phyloP scores from a whole-genome alignment of 2,888 invertebrate species.

The Odontomyia ornata region DNA sequence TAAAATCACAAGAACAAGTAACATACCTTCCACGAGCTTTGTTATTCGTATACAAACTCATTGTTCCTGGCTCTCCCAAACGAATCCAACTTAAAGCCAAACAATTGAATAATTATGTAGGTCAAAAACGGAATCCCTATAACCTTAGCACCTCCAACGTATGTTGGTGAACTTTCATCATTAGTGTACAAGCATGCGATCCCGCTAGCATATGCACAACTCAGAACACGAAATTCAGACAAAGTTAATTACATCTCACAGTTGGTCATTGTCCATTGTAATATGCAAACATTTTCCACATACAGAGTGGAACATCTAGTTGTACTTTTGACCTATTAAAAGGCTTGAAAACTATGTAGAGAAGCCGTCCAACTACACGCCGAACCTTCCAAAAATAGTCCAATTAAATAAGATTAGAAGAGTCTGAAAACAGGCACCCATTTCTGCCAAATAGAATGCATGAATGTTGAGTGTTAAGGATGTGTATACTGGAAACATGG shows the following conservation, averaged over 20 bases:
- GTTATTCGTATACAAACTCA: too few species aligned
- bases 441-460: background rate
- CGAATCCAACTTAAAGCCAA: background rate
- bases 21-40: too few species aligned
- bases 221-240: slow-evolving; percentile 30
- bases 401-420: slow-evolving; percentile 14
- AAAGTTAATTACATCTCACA: slow-evolving; percentile 38
- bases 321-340: slow-evolving; percentile 35
- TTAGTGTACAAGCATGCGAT: background rate
- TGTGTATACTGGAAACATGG: too few species aligned
- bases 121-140: background rate
- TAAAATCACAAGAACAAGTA: too few species aligned
- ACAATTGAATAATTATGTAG: slow-evolving; percentile 4
- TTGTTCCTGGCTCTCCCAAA: too few species aligned
- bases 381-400: slow-evolving; percentile 4
- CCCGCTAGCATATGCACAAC: background rate
- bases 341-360: background rate
- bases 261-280: slow-evolving; percentile 22
- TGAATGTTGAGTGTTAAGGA: background rate
- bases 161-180: background rate
- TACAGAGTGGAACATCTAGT: background rate
- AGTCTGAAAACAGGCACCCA: background rate
- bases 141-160: background rate
- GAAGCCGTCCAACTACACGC: background rate
- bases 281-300: slow-evolving; percentile 32